Conservation (phyloP, 2,113 vertebrate genomes). For the Gobiocypris rarus region DNA sequence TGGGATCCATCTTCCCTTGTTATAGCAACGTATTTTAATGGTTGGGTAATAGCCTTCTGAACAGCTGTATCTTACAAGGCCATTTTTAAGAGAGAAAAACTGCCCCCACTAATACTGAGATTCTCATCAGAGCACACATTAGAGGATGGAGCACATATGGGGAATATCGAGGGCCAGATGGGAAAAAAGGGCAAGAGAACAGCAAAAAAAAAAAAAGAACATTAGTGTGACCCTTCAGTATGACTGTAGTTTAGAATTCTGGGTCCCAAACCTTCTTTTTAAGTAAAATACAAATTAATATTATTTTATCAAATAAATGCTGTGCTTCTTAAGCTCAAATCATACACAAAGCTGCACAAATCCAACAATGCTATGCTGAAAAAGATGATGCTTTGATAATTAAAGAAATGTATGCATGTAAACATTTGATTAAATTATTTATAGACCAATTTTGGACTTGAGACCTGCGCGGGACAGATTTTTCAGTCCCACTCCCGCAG, state of each 20-base stretch:
- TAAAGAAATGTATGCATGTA: no score
- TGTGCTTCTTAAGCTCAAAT: not conserved
- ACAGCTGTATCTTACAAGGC: conserved; percentile 65
- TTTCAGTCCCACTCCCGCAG: no score
- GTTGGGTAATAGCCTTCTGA: conserved; percentile 65
- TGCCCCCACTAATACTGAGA: conserved; percentile 55
- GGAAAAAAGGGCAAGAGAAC: no score
- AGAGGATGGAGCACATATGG: conserved; percentile 44
- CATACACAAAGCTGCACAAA: no score
- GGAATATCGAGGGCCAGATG: not conserved
- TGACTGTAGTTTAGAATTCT: not conserved
- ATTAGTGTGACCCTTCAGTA: no score
- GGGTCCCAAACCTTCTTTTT: not conserved
- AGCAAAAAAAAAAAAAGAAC: no score
- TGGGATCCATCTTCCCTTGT: conserved; percentile 53
- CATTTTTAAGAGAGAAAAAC: conserved; percentile 58
- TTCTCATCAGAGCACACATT: conserved; percentile 36
- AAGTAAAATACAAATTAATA: not conserved
- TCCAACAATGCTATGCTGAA: not conserved
- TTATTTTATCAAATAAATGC: not conserved
- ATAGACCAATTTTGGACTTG: no score
- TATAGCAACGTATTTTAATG: conserved; percentile 42
- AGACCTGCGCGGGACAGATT: no score
- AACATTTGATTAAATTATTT: no score
- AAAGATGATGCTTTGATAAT: not conserved